These are phyloP conservation scores for Hipposideros larvatus DNA, from an alignment of 2,797 vertebrate genomes.

Conservation along the genomic window DNA sequence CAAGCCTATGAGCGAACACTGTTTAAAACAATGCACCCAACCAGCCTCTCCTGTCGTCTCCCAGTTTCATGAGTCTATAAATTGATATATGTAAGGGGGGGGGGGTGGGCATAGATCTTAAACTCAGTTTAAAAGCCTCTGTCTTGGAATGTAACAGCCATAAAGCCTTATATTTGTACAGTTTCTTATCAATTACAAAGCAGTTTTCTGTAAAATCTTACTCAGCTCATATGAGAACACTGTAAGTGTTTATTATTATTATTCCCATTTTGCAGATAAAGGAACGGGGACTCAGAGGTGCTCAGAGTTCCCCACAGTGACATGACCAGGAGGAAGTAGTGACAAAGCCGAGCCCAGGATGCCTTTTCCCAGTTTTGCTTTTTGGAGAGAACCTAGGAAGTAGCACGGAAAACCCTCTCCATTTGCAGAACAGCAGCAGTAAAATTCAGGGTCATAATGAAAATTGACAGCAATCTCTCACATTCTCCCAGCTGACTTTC, in stretches of 20 bases:
- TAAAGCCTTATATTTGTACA: not conserved
- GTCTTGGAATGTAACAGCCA: not conserved
- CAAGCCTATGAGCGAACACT: not conserved
- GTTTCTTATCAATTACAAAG: not conserved
- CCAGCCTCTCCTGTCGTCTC: not conserved
- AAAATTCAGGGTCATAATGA: slow-evolving; percentile 15
- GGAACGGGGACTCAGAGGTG: not conserved
- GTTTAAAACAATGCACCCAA: not conserved
- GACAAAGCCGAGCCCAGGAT: not conserved
- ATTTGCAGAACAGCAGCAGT: not conserved
- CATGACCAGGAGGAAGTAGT: not conserved
- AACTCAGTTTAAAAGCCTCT: not conserved
- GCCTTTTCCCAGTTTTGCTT: not conserved
- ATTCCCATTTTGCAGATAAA: not conserved
- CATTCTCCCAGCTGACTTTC: slow-evolving; percentile 39
- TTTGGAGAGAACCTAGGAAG: not conserved
- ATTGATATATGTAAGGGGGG: too few species aligned
- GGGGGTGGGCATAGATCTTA: accelerated
- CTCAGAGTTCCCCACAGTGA: not conserved
- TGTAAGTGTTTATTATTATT: not conserved
- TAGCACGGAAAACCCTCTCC: not conserved
- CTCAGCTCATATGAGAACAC: not conserved
- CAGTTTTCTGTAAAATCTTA: not conserved
- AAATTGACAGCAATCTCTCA: slow-evolving; percentile 10
- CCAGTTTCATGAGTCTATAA: too few species aligned